Base-by-base conservation (phyloP, 2,888 invertebrate species). In the Agonopterix subpropinquella region DNA sequence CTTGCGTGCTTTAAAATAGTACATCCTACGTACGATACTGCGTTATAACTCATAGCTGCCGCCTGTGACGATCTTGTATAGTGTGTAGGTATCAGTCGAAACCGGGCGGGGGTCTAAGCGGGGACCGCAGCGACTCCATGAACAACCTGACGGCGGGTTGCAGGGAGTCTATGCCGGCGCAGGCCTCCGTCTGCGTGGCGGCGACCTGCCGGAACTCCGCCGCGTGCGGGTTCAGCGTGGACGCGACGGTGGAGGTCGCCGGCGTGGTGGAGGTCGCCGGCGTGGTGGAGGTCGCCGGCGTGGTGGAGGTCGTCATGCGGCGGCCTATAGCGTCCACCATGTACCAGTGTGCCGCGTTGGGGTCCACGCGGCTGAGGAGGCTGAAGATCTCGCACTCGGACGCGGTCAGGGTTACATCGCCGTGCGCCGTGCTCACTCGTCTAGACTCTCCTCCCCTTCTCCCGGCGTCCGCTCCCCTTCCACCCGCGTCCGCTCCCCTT, bases 191-290 rank as follows among this genome's bases (percentile, higher is more conserved):
- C 39, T 8, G 13, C 11, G 42, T 39, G 43, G 11, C 11, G 39
- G 43, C 85, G 75, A 87, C 70, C 65, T 84, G 84, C 70, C 88
- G 89, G 89, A 89, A 89, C 80, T 84, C 84, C 64, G 89, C 87
- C 82, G 87, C 87, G 68, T 82, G 83, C 67, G 62, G 62, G 49
- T 56, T 50, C 47, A 55, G 57, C 42, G 39, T 11, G 50, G 43
- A 44, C 15, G 47, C 15, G 45, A 15, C 37, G 42, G 28, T 28
- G 28, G 28, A 28, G 28, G 28, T 28, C 37, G 43, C 15, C 42
- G 10, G 36, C 39, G 11, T 8, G 11, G 42, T 39, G 43, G 11
- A 13, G 39, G 43, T 11, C 46, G 47, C 15, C 42, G 10, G 36
- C 39, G 11, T 8, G 42, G 28, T 28, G 28, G 28, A 28, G 28